Percentiles rank a stretch among this genome's conserved stretches.
phyloP scores from a whole-genome alignment of 1,140 invertebrate species.

The Cyclina sinensis region DNA sequence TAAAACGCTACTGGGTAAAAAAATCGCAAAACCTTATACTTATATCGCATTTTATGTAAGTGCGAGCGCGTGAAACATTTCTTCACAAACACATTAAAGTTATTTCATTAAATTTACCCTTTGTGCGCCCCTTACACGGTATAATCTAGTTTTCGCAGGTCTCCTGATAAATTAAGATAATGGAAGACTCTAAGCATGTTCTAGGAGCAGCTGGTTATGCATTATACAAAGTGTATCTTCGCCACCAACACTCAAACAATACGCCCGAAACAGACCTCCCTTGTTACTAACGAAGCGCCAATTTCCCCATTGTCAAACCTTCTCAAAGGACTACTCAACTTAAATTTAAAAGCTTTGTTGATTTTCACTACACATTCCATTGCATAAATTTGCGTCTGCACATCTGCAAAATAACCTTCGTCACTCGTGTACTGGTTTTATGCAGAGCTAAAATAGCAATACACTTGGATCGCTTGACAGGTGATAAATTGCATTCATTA shows the following conservation, averaged over 20 bases:
- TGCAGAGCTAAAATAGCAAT: slow-evolving; percentile 54
- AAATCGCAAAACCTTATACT: too few relatives aligned
- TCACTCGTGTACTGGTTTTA: slow-evolving; percentile 42
- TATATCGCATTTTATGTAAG: too few relatives aligned
- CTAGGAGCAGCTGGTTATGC: background rate
- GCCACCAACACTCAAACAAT: background rate
- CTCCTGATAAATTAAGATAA: slow-evolving; percentile 51
- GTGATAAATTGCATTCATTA: slow-evolving; percentile 43
- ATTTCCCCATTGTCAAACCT: background rate
- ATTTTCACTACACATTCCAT: slow-evolving; percentile 38
- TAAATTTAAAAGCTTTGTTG: background rate
- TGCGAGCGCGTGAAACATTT: too few relatives aligned
- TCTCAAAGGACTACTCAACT: background rate
- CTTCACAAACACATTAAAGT: too few relatives aligned
- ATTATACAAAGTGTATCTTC: slow-evolving; percentile 23
- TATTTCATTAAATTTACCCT: background rate
- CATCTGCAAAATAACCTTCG: slow-evolving; percentile 53
- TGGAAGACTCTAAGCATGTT: slow-evolving; percentile 26
- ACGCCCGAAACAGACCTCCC: background rate
- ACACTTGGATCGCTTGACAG: slow-evolving; percentile 25
- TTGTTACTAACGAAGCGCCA: background rate
- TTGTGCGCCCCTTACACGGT: slow-evolving; percentile 6
- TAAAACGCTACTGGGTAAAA: too few relatives aligned
- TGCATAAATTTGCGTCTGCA: slow-evolving; percentile 55
- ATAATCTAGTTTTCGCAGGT: slow-evolving; percentile 37